These are phyloP conservation scores for Dicrurus megarhynchus DNA, from an alignment of 2,113 vertebrate species.

Conservation along the genomic window DNA sequence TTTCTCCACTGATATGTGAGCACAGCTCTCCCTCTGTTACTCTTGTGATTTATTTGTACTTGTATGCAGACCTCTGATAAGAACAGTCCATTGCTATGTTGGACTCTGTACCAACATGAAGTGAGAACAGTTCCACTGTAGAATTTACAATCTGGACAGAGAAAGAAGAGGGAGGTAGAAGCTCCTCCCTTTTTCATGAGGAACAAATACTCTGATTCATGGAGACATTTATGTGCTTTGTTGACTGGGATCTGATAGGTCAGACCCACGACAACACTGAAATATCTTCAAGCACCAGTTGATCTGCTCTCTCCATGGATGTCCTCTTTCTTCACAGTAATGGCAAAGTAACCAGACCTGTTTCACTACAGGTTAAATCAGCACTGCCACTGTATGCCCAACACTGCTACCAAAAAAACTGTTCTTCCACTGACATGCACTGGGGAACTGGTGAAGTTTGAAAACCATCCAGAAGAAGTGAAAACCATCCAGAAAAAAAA, in stretches of 20 bases:
- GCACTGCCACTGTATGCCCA: neutral
- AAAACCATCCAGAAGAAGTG: neutral
- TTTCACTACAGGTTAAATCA: neutral
- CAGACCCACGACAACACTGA: neutral
- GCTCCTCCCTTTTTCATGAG: neutral
- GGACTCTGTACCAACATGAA: neutral
- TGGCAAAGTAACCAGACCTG: neutral
- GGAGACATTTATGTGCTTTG: neutral
- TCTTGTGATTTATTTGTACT: neutral
- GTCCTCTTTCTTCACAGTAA: neutral
- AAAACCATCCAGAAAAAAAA: neutral
- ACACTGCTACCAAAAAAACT: neutral
- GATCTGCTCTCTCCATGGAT: neutral
- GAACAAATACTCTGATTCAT: neutral
- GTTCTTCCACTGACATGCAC: neutral
- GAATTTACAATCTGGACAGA: neutral
- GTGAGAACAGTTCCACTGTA: neutral
- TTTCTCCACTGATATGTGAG: neutral
- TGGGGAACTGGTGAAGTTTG: neutral
- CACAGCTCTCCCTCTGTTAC: neutral
- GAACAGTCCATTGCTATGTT: neutral
- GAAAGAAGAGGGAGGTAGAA: neutral
- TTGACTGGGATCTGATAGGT: neutral
- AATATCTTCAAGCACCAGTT: neutral
- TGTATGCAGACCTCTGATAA: neutral